Evolutionary conservation across 1,140 invertebrate species (phyloP).

Genomic region (Berghia stephanieae): DNA sequence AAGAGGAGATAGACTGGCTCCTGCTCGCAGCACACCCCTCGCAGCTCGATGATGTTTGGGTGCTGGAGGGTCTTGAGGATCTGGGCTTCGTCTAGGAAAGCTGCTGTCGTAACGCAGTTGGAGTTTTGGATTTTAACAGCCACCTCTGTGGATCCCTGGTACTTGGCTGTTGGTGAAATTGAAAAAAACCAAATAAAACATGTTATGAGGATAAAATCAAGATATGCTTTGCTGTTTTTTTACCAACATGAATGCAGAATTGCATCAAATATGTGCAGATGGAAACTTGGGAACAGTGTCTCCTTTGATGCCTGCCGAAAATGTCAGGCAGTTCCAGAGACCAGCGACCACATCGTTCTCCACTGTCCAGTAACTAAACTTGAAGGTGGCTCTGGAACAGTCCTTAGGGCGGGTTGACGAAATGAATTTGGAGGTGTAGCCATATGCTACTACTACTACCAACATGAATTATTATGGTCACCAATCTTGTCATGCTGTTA

Average conservation of each 20-base stretch:
- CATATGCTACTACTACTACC: too few relatives aligned
- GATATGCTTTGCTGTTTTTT: not conserved
- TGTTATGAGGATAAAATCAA: not conserved
- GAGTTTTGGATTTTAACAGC: slow-evolving; percentile 94
- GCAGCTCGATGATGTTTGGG: slow-evolving; percentile 90
- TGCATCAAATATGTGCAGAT: too few relatives aligned
- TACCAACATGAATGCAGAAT: not conserved
- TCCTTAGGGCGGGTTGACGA: too few relatives aligned
- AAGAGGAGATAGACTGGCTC: slow-evolving; percentile 99
- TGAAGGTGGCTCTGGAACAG: too few relatives aligned
- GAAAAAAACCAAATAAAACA: slow-evolving; percentile 5
- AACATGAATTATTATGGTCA: too few relatives aligned
- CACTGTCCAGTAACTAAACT: too few relatives aligned
- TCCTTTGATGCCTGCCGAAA: too few relatives aligned
- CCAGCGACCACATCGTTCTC: too few relatives aligned
- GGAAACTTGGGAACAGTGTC: too few relatives aligned
- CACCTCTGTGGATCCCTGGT: slow-evolving; percentile 90
- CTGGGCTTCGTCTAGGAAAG: slow-evolving; percentile 94
- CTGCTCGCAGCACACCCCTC: slow-evolving; percentile 96
- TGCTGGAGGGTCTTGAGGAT: slow-evolving; percentile 99
- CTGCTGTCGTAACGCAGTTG: slow-evolving; percentile 95
- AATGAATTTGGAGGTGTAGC: too few relatives aligned
- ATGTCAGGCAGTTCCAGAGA: too few relatives aligned
- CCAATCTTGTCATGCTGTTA: too few relatives aligned
- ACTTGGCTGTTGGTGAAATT: slow-evolving; percentile 71